These are phyloP conservation scores for Hypocryptadius cinnamomeus DNA, from an alignment of 2,113 vertebrate species.

Conservation along the genomic window DNA sequence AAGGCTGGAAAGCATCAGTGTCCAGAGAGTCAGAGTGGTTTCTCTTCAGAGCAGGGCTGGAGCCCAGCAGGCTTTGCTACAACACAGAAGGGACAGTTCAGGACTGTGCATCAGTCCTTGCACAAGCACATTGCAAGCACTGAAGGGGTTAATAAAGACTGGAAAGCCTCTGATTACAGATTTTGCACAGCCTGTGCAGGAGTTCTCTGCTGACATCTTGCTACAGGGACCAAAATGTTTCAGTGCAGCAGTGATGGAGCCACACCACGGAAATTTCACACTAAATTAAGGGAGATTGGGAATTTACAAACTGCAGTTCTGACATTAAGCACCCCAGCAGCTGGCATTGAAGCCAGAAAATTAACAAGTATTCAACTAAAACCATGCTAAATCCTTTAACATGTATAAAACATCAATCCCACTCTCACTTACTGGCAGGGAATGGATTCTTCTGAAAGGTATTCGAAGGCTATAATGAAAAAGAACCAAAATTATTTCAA, in stretches of 20 bases:
- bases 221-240: neutral
- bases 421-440: constrained; percentile 67
- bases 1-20: constrained; percentile 67
- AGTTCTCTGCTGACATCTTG: neutral
- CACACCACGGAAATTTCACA: fast-evolving
- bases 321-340: neutral
- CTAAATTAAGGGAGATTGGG: neutral
- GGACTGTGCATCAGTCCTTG: fast-evolving
- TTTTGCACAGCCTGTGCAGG: fast-evolving
- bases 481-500: neutral
- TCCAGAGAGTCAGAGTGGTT: constrained; percentile 67
- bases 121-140: neutral
- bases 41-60: constrained; percentile 82
- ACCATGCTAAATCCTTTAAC: neutral
- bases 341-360: neutral
- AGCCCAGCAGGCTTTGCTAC: constrained; percentile 79
- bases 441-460: constrained; percentile 68
- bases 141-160: neutral
- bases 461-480: constrained; percentile 49
- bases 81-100: neutral
- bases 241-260: neutral
- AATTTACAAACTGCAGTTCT: neutral
- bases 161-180: neutral
- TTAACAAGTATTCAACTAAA: neutral
- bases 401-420: neutral